phyloP scores from a whole-genome alignment of 2,888 invertebrate species.

The Saturnia japonica region DNA sequence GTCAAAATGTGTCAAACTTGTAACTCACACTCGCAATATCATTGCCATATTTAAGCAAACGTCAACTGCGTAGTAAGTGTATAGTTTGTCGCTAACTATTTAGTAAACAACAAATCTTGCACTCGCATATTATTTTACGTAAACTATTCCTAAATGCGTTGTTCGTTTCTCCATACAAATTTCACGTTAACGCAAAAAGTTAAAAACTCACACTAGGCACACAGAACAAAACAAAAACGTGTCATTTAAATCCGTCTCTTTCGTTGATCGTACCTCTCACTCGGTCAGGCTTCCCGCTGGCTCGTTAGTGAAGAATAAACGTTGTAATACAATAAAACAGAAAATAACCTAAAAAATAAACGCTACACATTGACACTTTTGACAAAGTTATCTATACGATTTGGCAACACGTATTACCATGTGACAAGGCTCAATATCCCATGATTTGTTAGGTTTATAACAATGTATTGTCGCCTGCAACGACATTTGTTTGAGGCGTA shows the following conservation, averaged over 20 bases:
- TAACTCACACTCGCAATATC: too few relatives aligned
- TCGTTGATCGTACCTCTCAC: conserved; percentile 38
- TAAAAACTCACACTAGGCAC: too few relatives aligned
- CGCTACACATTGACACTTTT: conserved; percentile 44
- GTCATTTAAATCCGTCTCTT: conserved; percentile 46
- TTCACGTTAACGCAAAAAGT: too few relatives aligned
- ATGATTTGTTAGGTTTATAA: conserved; percentile 17
- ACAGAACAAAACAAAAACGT: conserved; percentile 61
- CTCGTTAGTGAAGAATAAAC: conserved; percentile 76
- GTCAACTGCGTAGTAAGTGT: too few relatives aligned
- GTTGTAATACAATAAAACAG: conserved; percentile 73
- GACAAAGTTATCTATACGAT: conserved; percentile 32
- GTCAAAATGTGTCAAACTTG: too few relatives aligned
- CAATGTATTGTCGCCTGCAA: conserved; percentile 44
- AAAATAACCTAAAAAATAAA: conserved; percentile 72
- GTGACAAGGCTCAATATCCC: conserved; percentile 37
- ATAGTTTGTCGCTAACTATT: too few relatives aligned
- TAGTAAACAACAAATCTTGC: too few relatives aligned
- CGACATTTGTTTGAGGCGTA: conserved; percentile 79
- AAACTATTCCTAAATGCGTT: too few relatives aligned
- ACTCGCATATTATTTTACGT: too few relatives aligned
- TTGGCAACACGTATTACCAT: conserved; percentile 20
- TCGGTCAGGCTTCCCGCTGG: conserved; percentile 62
- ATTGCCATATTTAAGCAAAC: too few relatives aligned
- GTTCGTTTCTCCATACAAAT: too few relatives aligned